Percentiles rank a stretch among this genome's conserved stretches.
Conservation (phyloP, 1,140 invertebrate species). For the Sitophilus oryzae region DNA sequence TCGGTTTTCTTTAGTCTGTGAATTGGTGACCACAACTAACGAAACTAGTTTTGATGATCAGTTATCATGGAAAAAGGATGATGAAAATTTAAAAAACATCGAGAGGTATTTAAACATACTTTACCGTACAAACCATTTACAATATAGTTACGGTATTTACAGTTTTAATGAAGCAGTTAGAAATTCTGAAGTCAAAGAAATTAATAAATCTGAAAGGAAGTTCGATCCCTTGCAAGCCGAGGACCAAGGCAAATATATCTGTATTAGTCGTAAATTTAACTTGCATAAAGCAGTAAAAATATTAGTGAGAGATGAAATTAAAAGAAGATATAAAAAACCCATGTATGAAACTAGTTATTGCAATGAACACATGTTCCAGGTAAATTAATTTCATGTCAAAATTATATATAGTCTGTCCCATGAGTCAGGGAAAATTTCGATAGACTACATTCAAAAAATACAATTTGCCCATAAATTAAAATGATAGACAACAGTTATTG, state of each 20-base stretch:
- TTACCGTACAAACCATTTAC: no score
- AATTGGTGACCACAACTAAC: conserved; percentile 31
- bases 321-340: conserved; percentile 17
- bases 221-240: conserved; percentile 33
- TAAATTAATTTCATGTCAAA: neutral
- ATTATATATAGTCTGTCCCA: neutral
- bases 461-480: conserved; percentile 20
- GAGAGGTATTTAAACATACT: no score
- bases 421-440: neutral
- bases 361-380: conserved; percentile 36
- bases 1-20: conserved; percentile 37
- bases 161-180: conserved; percentile 15
- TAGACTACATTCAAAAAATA: neutral
- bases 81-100: no score
- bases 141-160: no score
- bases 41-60: conserved; percentile 33
- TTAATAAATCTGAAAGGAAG: conserved; percentile 34
- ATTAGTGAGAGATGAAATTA: conserved; percentile 27
- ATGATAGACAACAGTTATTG: no score
- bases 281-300: conserved; percentile 31
- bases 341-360: conserved; percentile 31
- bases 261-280: conserved; percentile 38
- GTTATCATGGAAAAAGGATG: conserved; percentile 31
- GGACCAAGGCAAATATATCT: conserved; percentile 38
- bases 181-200: conserved; percentile 19